Evolutionary conservation across 2,888 invertebrate genomes (phyloP).

Genomic region (Mayetiola destructor): DNA sequence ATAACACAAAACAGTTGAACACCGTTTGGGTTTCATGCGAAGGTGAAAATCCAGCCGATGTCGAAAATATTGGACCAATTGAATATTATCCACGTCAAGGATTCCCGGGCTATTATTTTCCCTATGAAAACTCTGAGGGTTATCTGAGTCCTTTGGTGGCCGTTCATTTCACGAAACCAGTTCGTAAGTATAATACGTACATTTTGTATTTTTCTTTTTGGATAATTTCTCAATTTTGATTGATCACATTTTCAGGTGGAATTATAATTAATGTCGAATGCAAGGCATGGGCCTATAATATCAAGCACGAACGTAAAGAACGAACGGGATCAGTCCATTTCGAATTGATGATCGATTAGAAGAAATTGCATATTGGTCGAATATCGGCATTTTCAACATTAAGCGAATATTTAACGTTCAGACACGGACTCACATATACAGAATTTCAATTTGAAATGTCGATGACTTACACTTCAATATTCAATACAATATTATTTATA

Average conservation of each 20-base stretch:
- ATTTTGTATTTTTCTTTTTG: neutral
- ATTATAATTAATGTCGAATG: conserved; percentile 51
- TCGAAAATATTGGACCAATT: conserved; percentile 78
- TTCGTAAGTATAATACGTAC: conserved; percentile 45
- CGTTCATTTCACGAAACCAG: conserved; percentile 67
- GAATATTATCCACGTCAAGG: conserved; percentile 67
- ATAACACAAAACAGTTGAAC: conserved; percentile 51
- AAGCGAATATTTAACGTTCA: neutral
- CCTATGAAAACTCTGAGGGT: conserved; percentile 71
- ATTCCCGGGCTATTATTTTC: conserved; percentile 81
- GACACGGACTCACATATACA: neutral
- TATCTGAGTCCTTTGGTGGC: conserved; percentile 82
- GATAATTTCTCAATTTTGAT: neutral
- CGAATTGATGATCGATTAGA: conserved; percentile 48
- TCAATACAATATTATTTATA: neutral
- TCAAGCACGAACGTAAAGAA: conserved; percentile 50
- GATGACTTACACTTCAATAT: neutral
- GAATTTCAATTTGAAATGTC: neutral
- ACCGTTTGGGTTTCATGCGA: conserved; percentile 87
- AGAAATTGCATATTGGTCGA: neutral
- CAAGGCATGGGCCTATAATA: conserved; percentile 56
- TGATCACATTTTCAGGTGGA: conserved; percentile 33
- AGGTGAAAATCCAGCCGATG: conserved; percentile 85
- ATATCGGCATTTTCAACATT: neutral
- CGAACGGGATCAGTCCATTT: conserved; percentile 58